These are phyloP conservation scores for Hylaeus anthracinus DNA, from an alignment of 1,140 invertebrate species.

Conservation along the genomic window DNA sequence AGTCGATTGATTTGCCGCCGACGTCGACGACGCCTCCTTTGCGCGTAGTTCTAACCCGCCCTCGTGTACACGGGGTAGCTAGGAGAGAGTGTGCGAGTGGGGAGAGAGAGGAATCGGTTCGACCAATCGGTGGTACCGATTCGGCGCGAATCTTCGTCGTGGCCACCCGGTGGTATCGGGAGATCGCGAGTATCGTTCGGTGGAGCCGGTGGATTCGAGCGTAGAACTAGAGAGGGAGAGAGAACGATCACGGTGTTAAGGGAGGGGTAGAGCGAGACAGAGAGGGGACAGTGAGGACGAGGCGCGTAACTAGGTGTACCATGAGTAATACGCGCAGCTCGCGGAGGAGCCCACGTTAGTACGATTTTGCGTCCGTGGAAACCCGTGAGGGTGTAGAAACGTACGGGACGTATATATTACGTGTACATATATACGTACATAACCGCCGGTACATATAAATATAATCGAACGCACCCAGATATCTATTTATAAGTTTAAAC, in stretches of 20 bases:
- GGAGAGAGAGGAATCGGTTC: not conserved
- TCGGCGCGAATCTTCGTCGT: not conserved
- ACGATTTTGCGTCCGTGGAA: slow-evolving; percentile 26
- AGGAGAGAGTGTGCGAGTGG: not conserved
- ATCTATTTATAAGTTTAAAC: slow-evolving; percentile 74
- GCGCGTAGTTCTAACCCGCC: not conserved
- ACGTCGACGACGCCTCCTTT: slow-evolving; percentile 40
- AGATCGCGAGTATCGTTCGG: slow-evolving; percentile 9
- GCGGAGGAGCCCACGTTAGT: slow-evolving; percentile 6
- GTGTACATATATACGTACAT: not conserved
- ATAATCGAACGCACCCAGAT: slow-evolving; percentile 74
- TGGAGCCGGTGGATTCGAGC: not conserved
- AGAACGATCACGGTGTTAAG: slow-evolving; percentile 1
- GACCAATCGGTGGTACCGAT: not conserved
- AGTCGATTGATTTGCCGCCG: slow-evolving; percentile 31
- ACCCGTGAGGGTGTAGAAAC: slow-evolving; percentile 7
- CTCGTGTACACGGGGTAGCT: not conserved
- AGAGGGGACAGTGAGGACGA: too few species aligned
- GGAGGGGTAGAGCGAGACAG: not conserved
- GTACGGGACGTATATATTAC: not conserved
- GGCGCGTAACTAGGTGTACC: slow-evolving; percentile 41
- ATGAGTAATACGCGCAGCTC: slow-evolving; percentile 32
- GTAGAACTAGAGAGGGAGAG: slow-evolving; percentile 6
- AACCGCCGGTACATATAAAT: slow-evolving; percentile 66
- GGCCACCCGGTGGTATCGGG: not conserved